Percentiles rank a stretch among this genome's conserved stretches.
phyloP scores from a whole-genome alignment of 2,113 vertebrate species.

The Poecilia latipinna region DNA sequence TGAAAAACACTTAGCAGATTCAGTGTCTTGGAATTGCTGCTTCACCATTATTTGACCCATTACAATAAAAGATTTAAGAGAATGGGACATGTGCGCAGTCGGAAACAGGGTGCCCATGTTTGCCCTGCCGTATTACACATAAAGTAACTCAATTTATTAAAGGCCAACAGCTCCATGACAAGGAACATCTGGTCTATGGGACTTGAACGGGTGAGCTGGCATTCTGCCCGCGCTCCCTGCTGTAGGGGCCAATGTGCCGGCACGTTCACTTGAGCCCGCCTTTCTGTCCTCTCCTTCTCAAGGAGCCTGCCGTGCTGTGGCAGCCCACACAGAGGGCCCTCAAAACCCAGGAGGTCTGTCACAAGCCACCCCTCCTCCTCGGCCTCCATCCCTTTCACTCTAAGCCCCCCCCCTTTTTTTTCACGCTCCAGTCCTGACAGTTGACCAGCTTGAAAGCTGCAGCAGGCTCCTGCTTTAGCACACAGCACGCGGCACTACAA shows the following conservation, averaged over 20 bases:
- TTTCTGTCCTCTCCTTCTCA: constrained; percentile 54
- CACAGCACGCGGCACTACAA: constrained; percentile 65
- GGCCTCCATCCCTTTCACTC: constrained; percentile 64
- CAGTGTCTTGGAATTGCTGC: constrained; percentile 64
- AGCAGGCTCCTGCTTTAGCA: constrained; percentile 56
- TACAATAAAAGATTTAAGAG: constrained; percentile 62
- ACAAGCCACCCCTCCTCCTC: constrained; percentile 66
- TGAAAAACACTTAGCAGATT: constrained; percentile 71
- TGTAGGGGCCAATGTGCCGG: constrained; percentile 62
- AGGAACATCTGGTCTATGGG: constrained; percentile 80
- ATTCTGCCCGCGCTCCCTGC: constrained; percentile 63
- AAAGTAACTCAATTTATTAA: constrained; percentile 80
- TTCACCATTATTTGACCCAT: constrained; percentile 61
- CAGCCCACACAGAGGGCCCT: constrained; percentile 78
- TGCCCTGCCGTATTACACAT: constrained; percentile 75
- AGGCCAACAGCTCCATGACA: constrained; percentile 72
- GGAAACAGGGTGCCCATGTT: constrained; percentile 55
- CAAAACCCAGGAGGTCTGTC: constrained; percentile 71
- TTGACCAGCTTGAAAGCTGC: constrained; percentile 75
- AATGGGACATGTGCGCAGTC: constrained; percentile 32
- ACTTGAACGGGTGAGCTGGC: constrained; percentile 70
- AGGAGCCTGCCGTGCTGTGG: constrained; percentile 53
- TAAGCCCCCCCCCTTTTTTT: constrained; percentile 65
- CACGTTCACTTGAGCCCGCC: constrained; percentile 56
- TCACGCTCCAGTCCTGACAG: constrained; percentile 75